These are phyloP conservation scores for Takifugu bimaculatus DNA, from an alignment of 2,113 vertebrate genomes.

Conservation along the genomic window DNA sequence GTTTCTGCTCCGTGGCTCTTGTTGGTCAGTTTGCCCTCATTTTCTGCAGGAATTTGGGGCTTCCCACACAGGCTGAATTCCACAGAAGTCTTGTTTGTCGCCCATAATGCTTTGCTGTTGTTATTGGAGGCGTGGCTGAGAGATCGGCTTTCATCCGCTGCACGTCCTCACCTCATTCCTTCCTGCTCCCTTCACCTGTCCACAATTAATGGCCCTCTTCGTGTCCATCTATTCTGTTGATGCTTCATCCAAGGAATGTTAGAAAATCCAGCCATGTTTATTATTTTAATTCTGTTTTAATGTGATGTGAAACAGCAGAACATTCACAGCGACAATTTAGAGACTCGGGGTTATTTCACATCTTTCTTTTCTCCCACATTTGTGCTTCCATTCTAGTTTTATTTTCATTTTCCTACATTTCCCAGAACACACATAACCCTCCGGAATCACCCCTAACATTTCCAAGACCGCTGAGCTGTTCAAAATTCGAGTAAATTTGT, in stretches of 20 bases:
- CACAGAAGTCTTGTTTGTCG: conserved; percentile 24
- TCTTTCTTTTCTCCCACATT: too few relatives aligned
- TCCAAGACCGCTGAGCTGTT: background rate
- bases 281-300: too few relatives aligned
- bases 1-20: background rate
- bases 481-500: background rate
- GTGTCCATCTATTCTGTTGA: too few relatives aligned
- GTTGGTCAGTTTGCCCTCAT: background rate
- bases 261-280: too few relatives aligned
- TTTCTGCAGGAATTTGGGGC: conserved; percentile 24
- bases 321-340: too few relatives aligned
- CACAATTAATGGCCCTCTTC: background rate
- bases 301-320: too few relatives aligned
- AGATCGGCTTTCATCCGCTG: conserved; percentile 13
- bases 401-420: background rate
- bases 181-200: background rate
- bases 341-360: too few relatives aligned
- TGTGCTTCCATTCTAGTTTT: background rate
- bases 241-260: background rate
- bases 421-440: background rate
- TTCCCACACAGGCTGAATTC: conserved; percentile 29
- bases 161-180: background rate
- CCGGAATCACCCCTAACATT: background rate
- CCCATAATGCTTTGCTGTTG: conserved; percentile 37
- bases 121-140: conserved; percentile 10